These are phyloP conservation scores for Microchrysa polita DNA, from an alignment of 2,888 invertebrate genomes.

Conservation along the genomic window DNA sequence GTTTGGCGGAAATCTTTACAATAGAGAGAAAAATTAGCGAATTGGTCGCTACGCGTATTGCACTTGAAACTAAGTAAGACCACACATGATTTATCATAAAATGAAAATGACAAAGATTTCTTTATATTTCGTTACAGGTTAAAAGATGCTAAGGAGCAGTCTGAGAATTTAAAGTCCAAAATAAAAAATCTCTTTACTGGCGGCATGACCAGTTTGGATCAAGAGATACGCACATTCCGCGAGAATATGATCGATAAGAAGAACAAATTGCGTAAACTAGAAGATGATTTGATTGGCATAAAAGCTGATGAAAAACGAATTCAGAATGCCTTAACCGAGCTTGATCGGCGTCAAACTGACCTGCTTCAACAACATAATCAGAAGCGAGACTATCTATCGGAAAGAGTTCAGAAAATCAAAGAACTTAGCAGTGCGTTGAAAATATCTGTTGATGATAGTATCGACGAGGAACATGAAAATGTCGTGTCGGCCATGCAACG, in stretches of 20 bases:
- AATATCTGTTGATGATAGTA: slow-evolving; percentile 51
- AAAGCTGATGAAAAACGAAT: slow-evolving; percentile 60
- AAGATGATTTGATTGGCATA: slow-evolving; percentile 54
- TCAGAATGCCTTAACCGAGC: slow-evolving; percentile 61
- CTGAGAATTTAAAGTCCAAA: slow-evolving; percentile 67
- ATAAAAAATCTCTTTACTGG: slow-evolving; percentile 67
- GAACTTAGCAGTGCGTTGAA: slow-evolving; percentile 55
- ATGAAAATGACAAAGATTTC: neutral
- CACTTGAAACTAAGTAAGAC: slow-evolving; percentile 68
- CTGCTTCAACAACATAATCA: slow-evolving; percentile 57
- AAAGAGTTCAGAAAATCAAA: slow-evolving; percentile 56
- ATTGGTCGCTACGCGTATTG: slow-evolving; percentile 68
- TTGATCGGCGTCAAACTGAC: slow-evolving; percentile 57
- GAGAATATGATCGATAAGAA: slow-evolving; percentile 64
- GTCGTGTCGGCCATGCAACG: slow-evolving; percentile 56
- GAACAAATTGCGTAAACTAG: slow-evolving; percentile 61
- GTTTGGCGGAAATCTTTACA: slow-evolving; percentile 66
- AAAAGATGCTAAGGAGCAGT: slow-evolving; percentile 68
- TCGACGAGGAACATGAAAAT: slow-evolving; percentile 54
- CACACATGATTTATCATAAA: too few species aligned
- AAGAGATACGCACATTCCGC: slow-evolving; percentile 66
- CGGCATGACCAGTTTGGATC: slow-evolving; percentile 68
- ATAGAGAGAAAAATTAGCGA: slow-evolving; percentile 68
- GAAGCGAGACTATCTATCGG: slow-evolving; percentile 58
- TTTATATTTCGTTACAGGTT: slow-evolving; percentile 62